Base-by-base conservation (phyloP, 1,140 invertebrate genomes). In the Drosophila orosa region DNA sequence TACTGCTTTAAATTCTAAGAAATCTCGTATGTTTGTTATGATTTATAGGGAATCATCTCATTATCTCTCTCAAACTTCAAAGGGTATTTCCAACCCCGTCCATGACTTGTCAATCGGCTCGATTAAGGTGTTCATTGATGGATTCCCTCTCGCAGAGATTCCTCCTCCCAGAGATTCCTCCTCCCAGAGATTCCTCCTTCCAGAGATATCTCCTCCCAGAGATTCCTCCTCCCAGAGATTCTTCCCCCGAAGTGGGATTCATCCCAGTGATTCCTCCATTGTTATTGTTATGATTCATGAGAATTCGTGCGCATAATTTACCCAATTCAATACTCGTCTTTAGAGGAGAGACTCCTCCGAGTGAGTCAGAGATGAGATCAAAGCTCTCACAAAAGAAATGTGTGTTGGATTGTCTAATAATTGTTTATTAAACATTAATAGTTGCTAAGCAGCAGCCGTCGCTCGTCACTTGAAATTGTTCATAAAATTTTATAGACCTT, bases 371-470 rank as follows among this genome's bases (percentile, higher is more conserved):
- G 59, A 12, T 15, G 62, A 76, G 74, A 66, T 66, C 81, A 76
- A 68, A 77, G 47, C 31, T 35, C 19, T 9, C 9, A 52, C 33
- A 45, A 22, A 39, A 40, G 31, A 42, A 54, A 35, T 42, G 56
- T 60, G 56, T 66, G 31, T 54, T 54, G 66, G 71, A 76, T 79
- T 87, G 83, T 87, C 75, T 89, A 90, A 89, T 89, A 89, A 89
- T 89, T 89, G 84, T 89, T 89, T 89, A 89, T 89, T 84, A 89
- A 89, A 89, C 84, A 89, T 84, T 84, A 84, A 89, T 58, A 68
- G 76, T 54, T 86, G 76, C 67, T 78, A 80, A 85, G 65, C 83
- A 87, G 79, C 83, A 87, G 79, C 83, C 83, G 75, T 62, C 54
- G 56, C 57, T 67, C 75, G 55, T 66, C 65, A 71, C 59, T 56